Evolutionary conservation across 1,140 invertebrate species (phyloP).

Genomic region (Sipha flava): DNA sequence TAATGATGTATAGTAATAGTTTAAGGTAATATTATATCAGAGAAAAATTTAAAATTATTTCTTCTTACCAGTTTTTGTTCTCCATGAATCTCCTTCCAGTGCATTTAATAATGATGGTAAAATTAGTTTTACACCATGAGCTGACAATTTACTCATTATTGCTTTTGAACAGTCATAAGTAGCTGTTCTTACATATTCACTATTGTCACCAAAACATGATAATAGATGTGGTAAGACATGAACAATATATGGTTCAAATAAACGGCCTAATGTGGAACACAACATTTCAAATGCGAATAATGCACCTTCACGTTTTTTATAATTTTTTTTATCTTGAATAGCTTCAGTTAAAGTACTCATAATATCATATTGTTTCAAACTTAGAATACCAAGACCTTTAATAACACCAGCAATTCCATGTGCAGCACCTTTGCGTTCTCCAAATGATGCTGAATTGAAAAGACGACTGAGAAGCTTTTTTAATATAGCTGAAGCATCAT

Average conservation of each 20-base stretch:
- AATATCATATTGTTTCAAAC: constrained; percentile 89
- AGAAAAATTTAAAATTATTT: neutral
- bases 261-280: constrained; percentile 83
- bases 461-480: constrained; percentile 80
- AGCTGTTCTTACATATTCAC: constrained; percentile 81
- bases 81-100: constrained; percentile 95
- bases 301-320: constrained; percentile 85
- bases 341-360: constrained; percentile 89
- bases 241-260: constrained; percentile 98
- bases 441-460: constrained; percentile 89
- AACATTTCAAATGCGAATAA: constrained; percentile 94
- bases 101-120: constrained; percentile 79
- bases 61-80: constrained; percentile 82
- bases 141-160: constrained; percentile 93
- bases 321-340: constrained; percentile 95
- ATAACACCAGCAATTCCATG: constrained; percentile 71
- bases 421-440: constrained; percentile 86
- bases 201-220: constrained; percentile 90
- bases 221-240: constrained; percentile 91
- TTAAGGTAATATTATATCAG: neutral
- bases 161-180: constrained; percentile 91
- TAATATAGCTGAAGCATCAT: constrained; percentile 78
- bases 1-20: neutral
- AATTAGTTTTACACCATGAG: constrained; percentile 94
- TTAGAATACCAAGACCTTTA: constrained; percentile 79